Conservation (phyloP, 2,797 vertebrate species). For the Pipistrellus pygmaeus region DNA sequence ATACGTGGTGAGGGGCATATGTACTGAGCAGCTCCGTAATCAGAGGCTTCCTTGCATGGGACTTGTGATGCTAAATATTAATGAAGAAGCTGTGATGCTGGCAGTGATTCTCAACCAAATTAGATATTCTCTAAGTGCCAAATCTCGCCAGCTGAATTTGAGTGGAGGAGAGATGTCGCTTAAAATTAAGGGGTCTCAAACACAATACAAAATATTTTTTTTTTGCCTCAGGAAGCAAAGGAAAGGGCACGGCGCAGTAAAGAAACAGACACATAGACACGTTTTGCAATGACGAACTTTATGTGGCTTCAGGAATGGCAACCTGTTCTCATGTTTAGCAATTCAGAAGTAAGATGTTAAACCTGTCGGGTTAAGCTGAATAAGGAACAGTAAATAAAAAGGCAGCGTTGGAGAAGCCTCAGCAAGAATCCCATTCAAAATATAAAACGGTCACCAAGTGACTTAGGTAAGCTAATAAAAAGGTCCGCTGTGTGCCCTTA, state of each 20-base stretch:
- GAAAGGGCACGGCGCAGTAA: conserved; percentile 64
- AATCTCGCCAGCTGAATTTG: conserved; percentile 14
- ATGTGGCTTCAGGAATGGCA: conserved; percentile 73
- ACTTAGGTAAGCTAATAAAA: conserved; percentile 52
- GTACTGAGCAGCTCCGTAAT: conserved; percentile 6
- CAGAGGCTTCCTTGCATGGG: conserved; percentile 29
- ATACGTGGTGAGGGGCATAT: conserved; percentile 15
- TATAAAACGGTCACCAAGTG: conserved; percentile 65
- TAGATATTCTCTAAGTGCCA: conserved; percentile 26
- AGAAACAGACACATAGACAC: conserved; percentile 71
- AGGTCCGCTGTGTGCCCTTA: background rate
- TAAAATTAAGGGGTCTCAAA: conserved; percentile 54
- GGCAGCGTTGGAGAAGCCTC: conserved; percentile 44
- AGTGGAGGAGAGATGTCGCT: conserved; percentile 14
- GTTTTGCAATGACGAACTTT: conserved; percentile 76
- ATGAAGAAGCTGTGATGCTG: conserved; percentile 55
- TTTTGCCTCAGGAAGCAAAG: conserved; percentile 61
- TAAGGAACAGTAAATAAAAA: conserved; percentile 53
- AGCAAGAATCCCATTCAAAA: conserved; percentile 67
- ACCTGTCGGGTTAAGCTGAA: conserved; percentile 62
- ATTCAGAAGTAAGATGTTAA: conserved; percentile 61
- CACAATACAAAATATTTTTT: conserved; percentile 16
- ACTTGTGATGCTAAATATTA: conserved; percentile 60
- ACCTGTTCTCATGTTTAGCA: conserved; percentile 76
- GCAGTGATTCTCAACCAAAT: conserved; percentile 59